Base-by-base conservation (phyloP, 1,140 invertebrate species). In the Zaprionus davidi region DNA sequence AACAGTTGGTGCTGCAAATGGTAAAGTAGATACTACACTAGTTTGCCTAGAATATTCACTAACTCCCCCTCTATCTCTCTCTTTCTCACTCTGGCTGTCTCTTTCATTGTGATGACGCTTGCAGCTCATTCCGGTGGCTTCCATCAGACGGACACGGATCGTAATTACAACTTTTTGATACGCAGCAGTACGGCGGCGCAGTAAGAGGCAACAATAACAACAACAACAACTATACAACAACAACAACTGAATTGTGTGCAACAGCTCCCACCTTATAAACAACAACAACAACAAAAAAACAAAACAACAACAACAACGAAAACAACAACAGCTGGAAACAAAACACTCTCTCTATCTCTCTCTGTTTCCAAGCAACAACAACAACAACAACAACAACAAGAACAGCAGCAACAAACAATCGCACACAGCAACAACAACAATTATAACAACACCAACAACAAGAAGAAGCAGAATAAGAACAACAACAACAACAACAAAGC, bases 181-280 rank as follows among this genome's bases (percentile, higher is more conserved):
- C 78, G 87, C 69, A 90, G 85, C 74, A 72, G 85, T 11, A 76
- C 85, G 38, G 74, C 81, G 63, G 84, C 84, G 24, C 84, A 88
- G 58, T 86, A 76, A 41, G 46, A 12, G 57, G 56, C 7, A 70
- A 70, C 41, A 79, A 60, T 13, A 67, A 64, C 58, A 65, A 81
- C 20, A 81, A 81, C 75, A 60, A 80, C 41, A 31, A 81, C 22
- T 31, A 60, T 17, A 60, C 34, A 79, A 74, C 56, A 67, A 71
- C 34, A 75, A 88, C 53, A 90, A 90, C 81, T 90, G 84, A 88
- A 84, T 76, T 87, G 84, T 88, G 84, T 81, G 84, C 84, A 87
- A 90, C 86, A 79, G 82, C 81, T 90, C 85, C 85, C 85, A 90
- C 85, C 85, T 90, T 76, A 70, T 38, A 70, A 51, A 55, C 58